Percentiles rank a stretch among this genome's conserved stretches.
Conservation (phyloP, 2,797 vertebrate species). For the Micrastur ruficollis region DNA sequence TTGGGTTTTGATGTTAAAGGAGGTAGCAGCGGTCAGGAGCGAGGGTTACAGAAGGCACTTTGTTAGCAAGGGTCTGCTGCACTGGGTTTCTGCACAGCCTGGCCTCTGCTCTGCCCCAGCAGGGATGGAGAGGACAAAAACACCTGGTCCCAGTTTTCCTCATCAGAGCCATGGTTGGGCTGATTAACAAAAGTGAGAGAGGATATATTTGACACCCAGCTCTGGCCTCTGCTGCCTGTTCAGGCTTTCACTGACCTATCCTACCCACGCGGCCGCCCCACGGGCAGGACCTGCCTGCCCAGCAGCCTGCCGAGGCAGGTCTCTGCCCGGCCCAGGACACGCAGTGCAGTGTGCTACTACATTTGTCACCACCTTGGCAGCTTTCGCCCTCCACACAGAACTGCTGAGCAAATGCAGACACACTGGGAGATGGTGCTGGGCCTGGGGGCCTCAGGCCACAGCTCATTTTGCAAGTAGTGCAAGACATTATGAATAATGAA, state of each 20-base stretch:
- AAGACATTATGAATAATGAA: neutral
- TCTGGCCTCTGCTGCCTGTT: neutral
- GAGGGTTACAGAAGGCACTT: neutral
- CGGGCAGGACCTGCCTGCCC: neutral
- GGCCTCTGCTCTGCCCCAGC: neutral
- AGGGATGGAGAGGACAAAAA: neutral
- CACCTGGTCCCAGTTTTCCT: neutral
- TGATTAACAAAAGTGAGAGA: too few relatives aligned
- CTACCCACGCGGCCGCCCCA: neutral
- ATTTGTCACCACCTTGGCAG: neutral
- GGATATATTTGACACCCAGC: too few relatives aligned
- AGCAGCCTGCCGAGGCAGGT: neutral
- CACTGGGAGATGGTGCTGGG: too few relatives aligned
- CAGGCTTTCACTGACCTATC: neutral
- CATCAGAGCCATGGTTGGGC: neutral
- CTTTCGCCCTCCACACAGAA: neutral
- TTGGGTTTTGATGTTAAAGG: neutral
- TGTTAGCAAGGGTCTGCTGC: neutral
- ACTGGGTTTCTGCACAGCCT: too few relatives aligned
- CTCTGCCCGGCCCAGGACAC: neutral
- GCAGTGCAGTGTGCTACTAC: rapidly evolving
- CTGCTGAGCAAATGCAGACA: neutral
- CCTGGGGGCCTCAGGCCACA: neutral
- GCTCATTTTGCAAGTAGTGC: neutral
- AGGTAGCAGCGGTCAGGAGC: neutral